phyloP scores from a whole-genome alignment of 2,888 invertebrate genomes.

The Andrena flavipes region DNA sequence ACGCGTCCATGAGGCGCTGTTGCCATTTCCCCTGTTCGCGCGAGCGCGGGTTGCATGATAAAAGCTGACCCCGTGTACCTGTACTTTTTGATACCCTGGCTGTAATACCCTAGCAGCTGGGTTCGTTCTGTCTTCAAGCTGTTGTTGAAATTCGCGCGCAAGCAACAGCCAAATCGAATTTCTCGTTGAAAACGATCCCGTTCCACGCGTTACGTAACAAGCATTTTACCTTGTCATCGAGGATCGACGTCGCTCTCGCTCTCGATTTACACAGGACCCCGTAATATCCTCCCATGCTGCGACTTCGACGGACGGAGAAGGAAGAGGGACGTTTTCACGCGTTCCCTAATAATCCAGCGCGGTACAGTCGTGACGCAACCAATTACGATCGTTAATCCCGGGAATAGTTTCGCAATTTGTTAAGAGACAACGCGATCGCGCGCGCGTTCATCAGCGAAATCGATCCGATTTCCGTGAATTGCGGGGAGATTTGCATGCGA shows the following conservation, averaged over 20 bases:
- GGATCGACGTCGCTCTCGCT: neutral
- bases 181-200: neutral
- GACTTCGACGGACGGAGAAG: no score
- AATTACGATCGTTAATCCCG: neutral
- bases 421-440: neutral
- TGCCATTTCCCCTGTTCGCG: no score
- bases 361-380: neutral
- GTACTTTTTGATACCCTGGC: neutral
- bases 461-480: constrained; percentile 18
- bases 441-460: constrained; percentile 2
- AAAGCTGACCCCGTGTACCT: no score
- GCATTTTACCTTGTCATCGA: neutral
- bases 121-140: neutral
- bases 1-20: no score
- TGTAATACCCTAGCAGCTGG: neutral
- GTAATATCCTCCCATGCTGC: neutral
- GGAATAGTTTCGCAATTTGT: neutral
- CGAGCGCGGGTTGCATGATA: no score
- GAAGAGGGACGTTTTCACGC: neutral
- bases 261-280: neutral
- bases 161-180: neutral
- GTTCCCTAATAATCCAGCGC: neutral
- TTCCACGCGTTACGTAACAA: neutral
- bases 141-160: neutral
- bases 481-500: constrained; percentile 19